phyloP scores from a whole-genome alignment of 2,797 vertebrate genomes.

The Arnoldichthys spilopterus region DNA sequence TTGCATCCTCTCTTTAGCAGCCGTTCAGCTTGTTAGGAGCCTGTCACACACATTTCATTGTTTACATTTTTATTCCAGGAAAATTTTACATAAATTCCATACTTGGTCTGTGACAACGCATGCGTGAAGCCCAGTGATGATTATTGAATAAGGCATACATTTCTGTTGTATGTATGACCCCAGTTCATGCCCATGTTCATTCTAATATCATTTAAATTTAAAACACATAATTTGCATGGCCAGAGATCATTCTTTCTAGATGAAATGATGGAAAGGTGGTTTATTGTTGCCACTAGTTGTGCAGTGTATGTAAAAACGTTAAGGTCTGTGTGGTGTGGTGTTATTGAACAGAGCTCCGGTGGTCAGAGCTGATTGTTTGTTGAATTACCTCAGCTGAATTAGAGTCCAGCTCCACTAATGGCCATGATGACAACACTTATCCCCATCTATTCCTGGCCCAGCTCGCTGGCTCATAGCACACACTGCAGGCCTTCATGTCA shows the following conservation, averaged over 20 bases:
- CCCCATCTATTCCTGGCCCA: constrained; percentile 59
- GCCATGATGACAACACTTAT: constrained; percentile 67
- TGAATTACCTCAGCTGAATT: constrained; percentile 62
- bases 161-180: constrained; percentile 42
- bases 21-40: not conserved
- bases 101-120: not conserved
- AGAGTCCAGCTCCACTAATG: constrained; percentile 63
- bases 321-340: constrained; percentile 39
- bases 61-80: constrained; percentile 5
- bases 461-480: constrained; percentile 29
- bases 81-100: not conserved
- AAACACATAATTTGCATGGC: constrained; percentile 43
- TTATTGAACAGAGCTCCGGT: constrained; percentile 45
- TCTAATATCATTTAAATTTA: not conserved
- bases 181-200: not conserved
- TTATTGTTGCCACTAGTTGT: constrained; percentile 28
- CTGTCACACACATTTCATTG: not conserved
- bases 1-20: constrained; percentile 49
- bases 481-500: constrained; percentile 48
- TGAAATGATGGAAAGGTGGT: not conserved
- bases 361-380: constrained; percentile 47
- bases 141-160: constrained; percentile 51
- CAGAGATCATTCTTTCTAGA: constrained; percentile 46
- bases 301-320: constrained; percentile 23
- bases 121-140: constrained; percentile 2